Base-by-base conservation (phyloP, 2,797 vertebrate genomes). In the Acomys russatus region DNA sequence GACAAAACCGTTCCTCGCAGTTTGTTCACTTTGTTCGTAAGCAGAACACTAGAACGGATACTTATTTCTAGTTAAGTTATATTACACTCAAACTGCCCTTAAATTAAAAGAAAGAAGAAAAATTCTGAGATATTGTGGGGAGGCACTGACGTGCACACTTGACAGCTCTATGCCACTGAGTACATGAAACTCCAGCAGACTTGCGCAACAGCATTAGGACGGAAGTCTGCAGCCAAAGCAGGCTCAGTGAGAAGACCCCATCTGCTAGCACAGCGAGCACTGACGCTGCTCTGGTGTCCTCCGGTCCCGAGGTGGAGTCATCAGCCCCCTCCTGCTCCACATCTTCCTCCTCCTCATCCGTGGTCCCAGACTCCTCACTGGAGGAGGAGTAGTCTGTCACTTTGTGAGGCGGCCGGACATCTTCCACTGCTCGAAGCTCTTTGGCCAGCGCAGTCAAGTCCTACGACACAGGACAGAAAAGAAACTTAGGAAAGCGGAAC, bases 311-410 rank as follows among this genome's bases (percentile, higher is more conserved):
- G 74, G 99, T 99, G 22, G 99, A 99, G 97, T 99, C 99, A 85
- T 99, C 99, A 0, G 99, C 99, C 28, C 98, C 99, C 94, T 99
- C 99, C 98, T 99, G 99, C 86, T 99, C 99, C 79, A 99, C 99
- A 51, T 99, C 99, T 54, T 99, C 99, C 0, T 99, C 99, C 49
- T 99, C 99, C 82, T 99, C 99, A 22, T 99, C 99, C 0, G 99
- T 99, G 4, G 99, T 99, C 88, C 99, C 99, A 0, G 99, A 99
- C 44, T 99, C 99, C 56, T 99, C 99, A 63, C 99, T 99, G 92
- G 99, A 99, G 12, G 99, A 99, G 0, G 99, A 99, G 96, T 99
- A 99, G 96, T 99, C 99, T 0, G 99, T 99, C 96, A 99, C 99
- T 98, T 99, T 99, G 98, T 99, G 99, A 0, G 99, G 99, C 0